Conservation (phyloP, 2,113 vertebrate genomes). For the Todiramphus saurophagus region DNA sequence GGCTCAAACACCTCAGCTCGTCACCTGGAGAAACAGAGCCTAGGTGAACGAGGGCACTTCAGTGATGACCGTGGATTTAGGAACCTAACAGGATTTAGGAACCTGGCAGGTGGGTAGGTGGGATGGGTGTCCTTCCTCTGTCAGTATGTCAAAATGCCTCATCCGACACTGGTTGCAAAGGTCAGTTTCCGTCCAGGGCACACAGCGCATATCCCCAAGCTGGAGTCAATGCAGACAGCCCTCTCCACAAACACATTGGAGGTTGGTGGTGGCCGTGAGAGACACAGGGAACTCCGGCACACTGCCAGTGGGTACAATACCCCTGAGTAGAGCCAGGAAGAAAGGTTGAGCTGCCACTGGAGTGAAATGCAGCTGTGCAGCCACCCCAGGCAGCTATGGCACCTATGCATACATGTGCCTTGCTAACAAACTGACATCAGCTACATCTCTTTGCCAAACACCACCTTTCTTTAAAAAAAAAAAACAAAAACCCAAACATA, state of each 20-base stretch:
- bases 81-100: not conserved
- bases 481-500: no score
- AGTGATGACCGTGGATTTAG: not conserved
- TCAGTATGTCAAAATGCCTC: not conserved
- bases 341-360: not conserved
- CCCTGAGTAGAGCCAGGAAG: rapidly evolving
- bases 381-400: not conserved
- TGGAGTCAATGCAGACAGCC: not conserved
- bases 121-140: not conserved
- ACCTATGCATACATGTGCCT: rapidly evolving
- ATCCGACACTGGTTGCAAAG: rapidly evolving
- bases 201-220: rapidly evolving
- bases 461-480: not conserved
- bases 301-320: rapidly evolving
- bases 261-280: not conserved
- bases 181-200: not conserved
- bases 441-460: not conserved
- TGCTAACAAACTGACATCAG: not conserved
- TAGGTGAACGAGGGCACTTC: not conserved
- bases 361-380: not conserved
- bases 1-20: not conserved
- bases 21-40: not conserved
- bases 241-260: rapidly evolving
- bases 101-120: no score
- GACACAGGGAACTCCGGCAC: not conserved